Base-by-base conservation (phyloP, 2,888 invertebrate genomes). In the Ethmia dodecea region DNA sequence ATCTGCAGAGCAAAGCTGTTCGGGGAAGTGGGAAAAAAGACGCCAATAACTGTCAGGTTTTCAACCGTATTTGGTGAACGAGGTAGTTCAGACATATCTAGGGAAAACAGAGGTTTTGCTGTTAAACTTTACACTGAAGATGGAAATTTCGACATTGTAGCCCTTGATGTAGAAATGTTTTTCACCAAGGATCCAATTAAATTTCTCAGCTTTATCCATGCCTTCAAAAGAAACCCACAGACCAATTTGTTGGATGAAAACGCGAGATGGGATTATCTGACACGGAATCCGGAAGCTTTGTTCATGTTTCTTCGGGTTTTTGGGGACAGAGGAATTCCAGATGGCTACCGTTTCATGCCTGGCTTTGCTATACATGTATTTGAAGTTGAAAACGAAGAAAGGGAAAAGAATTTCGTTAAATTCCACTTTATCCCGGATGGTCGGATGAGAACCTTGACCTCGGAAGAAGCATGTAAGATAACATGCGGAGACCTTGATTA, bases 291-390 rank as follows among this genome's bases (percentile, higher is more conserved):
- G 0, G 97, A 97, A 74, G 89, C 93, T 3, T 89, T 91, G 4
- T 96, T 96, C 66, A 95, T 96, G 70, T 87, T 91, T 28, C 83
- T 93, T 73, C 89, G 96, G 69, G 80, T 96, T 45, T 96, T 96
- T 64, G 89, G 93, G 6, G 96, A 97, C 70, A 89, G 96, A 44
- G 97, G 97, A 9, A 94, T 94, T 40, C 97, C 97, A 0, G 93
- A 96, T 67, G 96, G 97, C 3, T 92, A 91, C 72, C 89, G 96
- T 15, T 91, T 93, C 70, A 96, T 97, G 97, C 94, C 97, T 55
- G 97, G 97, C 11, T 97, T 95, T 58, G 94, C 95, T 3, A 94
- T 94, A 0, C 96, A 97, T 65, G 95, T 96, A 0, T 97, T 93
- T 70, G 95, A 96, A 70, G 76, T 96, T 38, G 89, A 95, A 8